Conservation (phyloP, 2,797 vertebrate genomes). For the Pangasius larnaudii region DNA sequence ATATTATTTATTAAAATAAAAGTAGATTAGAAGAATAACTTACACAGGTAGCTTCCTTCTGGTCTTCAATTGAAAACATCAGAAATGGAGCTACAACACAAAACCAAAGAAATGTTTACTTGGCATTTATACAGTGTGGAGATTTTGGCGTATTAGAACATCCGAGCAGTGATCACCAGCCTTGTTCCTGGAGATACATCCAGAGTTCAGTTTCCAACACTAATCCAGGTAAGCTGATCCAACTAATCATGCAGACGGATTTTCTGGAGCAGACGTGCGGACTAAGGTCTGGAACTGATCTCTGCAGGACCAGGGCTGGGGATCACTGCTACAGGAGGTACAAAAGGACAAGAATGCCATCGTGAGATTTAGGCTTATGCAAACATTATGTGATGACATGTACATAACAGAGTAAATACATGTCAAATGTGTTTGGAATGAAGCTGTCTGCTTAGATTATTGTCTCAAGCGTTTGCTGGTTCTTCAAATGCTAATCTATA, state of each 20-base stretch:
- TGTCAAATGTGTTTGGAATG: not conserved
- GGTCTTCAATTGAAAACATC: slow-evolving; percentile 58
- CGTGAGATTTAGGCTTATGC: no score
- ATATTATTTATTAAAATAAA: not conserved
- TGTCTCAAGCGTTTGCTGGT: not conserved
- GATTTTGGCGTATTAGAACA: not conserved
- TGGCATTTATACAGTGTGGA: not conserved
- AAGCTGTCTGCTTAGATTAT: not conserved
- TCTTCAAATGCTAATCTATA: slow-evolving; percentile 14
- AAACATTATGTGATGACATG: not conserved
- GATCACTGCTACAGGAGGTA: not conserved
- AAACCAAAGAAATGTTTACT: slow-evolving; percentile 23
- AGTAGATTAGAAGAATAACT: slow-evolving; percentile 32
- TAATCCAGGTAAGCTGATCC: not conserved
- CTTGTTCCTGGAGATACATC: not conserved
- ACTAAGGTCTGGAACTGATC: not conserved
- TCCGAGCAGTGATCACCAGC: not conserved
- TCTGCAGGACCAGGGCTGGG: not conserved
- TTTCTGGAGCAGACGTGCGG: not conserved
- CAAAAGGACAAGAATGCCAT: not conserved
- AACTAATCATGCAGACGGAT: not conserved
- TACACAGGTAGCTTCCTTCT: slow-evolving; percentile 25
- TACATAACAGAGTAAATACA: not conserved
- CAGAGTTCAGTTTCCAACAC: not conserved
- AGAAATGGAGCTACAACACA: slow-evolving; percentile 58